Evolutionary conservation across 2,888 invertebrate genomes (phyloP).

Genomic region (Lomographa bimaculata): DNA sequence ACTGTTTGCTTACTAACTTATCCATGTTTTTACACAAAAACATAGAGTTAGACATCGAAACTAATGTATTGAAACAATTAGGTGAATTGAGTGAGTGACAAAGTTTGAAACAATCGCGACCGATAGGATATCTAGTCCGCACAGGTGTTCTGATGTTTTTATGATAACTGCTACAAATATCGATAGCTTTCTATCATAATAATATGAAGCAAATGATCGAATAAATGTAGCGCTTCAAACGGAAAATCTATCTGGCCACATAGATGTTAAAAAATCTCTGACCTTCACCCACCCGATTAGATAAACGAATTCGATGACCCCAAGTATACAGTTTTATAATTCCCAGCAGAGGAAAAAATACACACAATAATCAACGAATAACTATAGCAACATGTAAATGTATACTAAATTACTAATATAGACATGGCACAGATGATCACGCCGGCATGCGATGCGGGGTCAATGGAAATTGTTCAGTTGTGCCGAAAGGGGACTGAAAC

Average conservation of each 20-base stretch:
- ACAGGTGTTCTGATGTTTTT: slow-evolving; percentile 9
- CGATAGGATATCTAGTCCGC: slow-evolving; percentile 7
- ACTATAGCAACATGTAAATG: slow-evolving; percentile 1
- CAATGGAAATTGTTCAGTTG: slow-evolving; percentile 47
- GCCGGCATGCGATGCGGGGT: slow-evolving; percentile 45
- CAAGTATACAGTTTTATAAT: slow-evolving; percentile 7
- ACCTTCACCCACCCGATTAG: slow-evolving; percentile 31
- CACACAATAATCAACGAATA: slow-evolving; percentile 14
- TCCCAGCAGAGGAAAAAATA: slow-evolving; percentile 7
- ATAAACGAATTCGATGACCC: slow-evolving; percentile 27
- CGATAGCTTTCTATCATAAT: slow-evolving; percentile 1
- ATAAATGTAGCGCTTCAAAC: slow-evolving; percentile 1
- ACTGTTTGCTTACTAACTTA: slow-evolving; percentile 16
- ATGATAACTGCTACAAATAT: slow-evolving; percentile 12
- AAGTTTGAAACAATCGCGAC: slow-evolving; percentile 3
- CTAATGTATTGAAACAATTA: too few species aligned
- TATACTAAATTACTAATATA: slow-evolving; percentile 12
- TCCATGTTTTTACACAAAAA: slow-evolving; percentile 11
- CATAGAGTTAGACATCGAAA: slow-evolving; percentile 7
- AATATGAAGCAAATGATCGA: too few species aligned
- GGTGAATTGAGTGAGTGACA: background rate
- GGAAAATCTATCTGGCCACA: too few species aligned
- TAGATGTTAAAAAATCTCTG: slow-evolving; percentile 21
- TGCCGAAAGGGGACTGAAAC: slow-evolving; percentile 44
- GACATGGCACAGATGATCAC: slow-evolving; percentile 46